phyloP scores from a whole-genome alignment of 2,888 invertebrate genomes.

The Margaritifera margaritifera region DNA sequence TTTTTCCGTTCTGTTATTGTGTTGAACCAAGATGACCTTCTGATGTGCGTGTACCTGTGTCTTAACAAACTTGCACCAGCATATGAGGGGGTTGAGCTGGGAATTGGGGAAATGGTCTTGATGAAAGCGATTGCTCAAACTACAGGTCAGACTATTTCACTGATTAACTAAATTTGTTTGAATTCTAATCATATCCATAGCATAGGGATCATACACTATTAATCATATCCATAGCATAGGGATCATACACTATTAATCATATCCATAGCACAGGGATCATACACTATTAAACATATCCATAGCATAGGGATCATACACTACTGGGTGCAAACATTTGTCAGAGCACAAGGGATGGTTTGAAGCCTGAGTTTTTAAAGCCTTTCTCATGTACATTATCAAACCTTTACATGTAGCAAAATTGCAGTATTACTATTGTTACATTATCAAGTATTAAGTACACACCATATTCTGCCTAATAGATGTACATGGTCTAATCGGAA shows the following conservation, averaged over 20 bases:
- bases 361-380: too few species aligned
- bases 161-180: neutral
- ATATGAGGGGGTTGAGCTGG: constrained; percentile 93
- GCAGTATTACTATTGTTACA: too few species aligned
- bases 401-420: too few species aligned
- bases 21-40: constrained; percentile 89
- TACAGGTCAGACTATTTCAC: constrained; percentile 59
- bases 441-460: too few species aligned
- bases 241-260: too few species aligned
- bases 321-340: too few species aligned
- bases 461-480: too few species aligned
- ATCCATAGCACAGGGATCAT: neutral
- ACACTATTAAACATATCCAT: neutral
- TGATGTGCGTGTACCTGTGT: constrained; percentile 93
- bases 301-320: neutral
- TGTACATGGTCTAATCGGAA: too few species aligned
- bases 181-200: neutral
- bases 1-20: constrained; percentile 92
- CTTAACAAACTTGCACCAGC: constrained; percentile 97
- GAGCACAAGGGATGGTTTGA: too few species aligned
- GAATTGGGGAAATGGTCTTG: constrained; percentile 91
- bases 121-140: constrained; percentile 90
- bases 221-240: neutral
- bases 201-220: neutral
- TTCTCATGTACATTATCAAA: too few species aligned